Percentiles rank a stretch among this genome's conserved stretches.
Evolutionary conservation across 2,113 vertebrate genomes (phyloP).

Genomic region (Rutilus rutilus): DNA sequence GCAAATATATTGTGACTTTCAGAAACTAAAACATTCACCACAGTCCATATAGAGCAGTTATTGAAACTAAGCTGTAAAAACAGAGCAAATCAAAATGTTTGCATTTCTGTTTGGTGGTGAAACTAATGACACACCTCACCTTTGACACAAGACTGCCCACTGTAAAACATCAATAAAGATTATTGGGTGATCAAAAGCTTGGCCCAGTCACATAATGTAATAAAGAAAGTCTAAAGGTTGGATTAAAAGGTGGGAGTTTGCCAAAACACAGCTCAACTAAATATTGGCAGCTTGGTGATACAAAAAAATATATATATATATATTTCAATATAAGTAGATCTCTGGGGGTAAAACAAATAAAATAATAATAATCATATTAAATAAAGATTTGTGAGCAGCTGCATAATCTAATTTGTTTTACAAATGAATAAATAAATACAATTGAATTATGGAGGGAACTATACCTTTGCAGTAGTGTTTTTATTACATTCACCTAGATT

Average conservation of each 20-base stretch:
- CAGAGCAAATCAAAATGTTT: not conserved
- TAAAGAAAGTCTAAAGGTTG: not conserved
- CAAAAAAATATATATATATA: accelerated
- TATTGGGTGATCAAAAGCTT: not conserved
- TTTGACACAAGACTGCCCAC: not conserved
- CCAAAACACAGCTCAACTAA: no score
- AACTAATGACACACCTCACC: not conserved
- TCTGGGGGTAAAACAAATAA: no score
- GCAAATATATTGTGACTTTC: not conserved
- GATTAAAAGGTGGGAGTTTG: no score
- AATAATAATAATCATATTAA: no score
- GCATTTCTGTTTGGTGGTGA: not conserved
- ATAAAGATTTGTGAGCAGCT: not conserved
- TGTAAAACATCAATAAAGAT: not conserved
- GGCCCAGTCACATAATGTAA: not conserved
- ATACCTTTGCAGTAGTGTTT: no score
- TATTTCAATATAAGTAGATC: no score
- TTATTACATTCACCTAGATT: not conserved
- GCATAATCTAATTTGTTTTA: no score
- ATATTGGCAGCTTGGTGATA: no score
- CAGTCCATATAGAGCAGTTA: not conserved
- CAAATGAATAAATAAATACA: not conserved
- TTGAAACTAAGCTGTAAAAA: not conserved
- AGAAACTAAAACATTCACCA: not conserved
- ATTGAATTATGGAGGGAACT: no score